These are phyloP conservation scores for Enteromius thamalakanensis DNA, from an alignment of 2,797 vertebrate species.

Conservation along the genomic window DNA sequence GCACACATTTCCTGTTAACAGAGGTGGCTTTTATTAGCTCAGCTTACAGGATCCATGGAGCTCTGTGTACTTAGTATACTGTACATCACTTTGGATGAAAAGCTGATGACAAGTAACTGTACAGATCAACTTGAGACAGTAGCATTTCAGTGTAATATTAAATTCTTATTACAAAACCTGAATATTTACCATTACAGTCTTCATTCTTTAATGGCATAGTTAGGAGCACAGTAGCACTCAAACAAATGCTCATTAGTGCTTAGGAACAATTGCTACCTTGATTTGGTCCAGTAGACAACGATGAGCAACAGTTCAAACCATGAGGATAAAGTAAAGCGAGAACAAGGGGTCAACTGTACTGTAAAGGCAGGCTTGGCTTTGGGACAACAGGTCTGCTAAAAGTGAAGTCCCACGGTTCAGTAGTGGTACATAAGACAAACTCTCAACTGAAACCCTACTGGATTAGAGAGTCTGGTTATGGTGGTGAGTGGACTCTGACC, in stretches of 20 bases:
- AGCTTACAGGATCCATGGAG: constrained; percentile 1
- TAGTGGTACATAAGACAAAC: constrained; percentile 22
- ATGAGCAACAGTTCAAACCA: neutral
- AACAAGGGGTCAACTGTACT: neutral
- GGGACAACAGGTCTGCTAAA: neutral
- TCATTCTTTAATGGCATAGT: constrained; percentile 18
- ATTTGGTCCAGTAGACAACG: constrained; percentile 43
- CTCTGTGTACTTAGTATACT: neutral
- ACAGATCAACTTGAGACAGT: constrained; percentile 27
- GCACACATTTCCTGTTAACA: constrained; percentile 13
- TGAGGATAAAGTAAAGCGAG: constrained; percentile 4
- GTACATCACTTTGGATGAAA: constrained; percentile 11
- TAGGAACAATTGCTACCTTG: constrained; percentile 31
- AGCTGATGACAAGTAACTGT: neutral
- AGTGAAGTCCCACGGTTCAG: constrained; percentile 29
- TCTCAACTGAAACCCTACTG: constrained; percentile 15
- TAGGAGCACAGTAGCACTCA: neutral
- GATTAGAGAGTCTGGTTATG: constrained; percentile 28
- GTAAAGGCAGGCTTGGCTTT: constrained; percentile 43
- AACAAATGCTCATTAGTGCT: neutral
- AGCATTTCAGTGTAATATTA: constrained; percentile 25
- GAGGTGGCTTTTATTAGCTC: constrained; percentile 39
- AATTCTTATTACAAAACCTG: constrained; percentile 42
- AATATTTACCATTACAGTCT: constrained; percentile 27
- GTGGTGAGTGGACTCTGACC: constrained; percentile 33